phyloP scores from a whole-genome alignment of 2,888 invertebrate species.

The Odontocolon sp. region DNA sequence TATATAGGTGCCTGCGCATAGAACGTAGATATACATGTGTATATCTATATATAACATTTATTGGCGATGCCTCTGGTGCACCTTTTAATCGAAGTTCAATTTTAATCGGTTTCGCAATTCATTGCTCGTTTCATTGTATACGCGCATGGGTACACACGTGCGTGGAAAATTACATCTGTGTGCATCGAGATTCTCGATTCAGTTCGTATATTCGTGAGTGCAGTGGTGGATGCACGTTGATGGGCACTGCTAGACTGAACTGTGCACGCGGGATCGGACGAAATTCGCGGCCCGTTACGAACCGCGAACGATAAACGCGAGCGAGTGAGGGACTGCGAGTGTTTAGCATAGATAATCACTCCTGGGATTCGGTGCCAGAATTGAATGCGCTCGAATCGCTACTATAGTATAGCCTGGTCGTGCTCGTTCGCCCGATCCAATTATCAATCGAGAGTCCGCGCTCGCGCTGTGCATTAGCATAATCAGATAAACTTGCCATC shows the following conservation, averaged over 20 bases:
- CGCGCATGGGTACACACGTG: background rate
- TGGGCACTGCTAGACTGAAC: slow-evolving; percentile 1
- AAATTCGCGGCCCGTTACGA: slow-evolving; percentile 58
- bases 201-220: slow-evolving; percentile 20
- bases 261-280: slow-evolving; percentile 37
- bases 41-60: slow-evolving; percentile 8
- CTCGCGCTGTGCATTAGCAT: slow-evolving; percentile 70
- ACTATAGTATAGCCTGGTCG: slow-evolving; percentile 11
- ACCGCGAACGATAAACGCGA: slow-evolving; percentile 67
- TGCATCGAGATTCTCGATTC: slow-evolving; percentile 20
- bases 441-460: slow-evolving; percentile 75
- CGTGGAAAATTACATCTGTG: background rate
- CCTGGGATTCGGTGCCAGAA: slow-evolving; percentile 66
- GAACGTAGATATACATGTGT: background rate
- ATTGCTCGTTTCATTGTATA: slow-evolving; percentile 35
- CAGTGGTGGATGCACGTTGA: slow-evolving; percentile 14
- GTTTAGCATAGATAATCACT: slow-evolving; percentile 77
- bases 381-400: slow-evolving; percentile 52
- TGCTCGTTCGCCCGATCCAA: slow-evolving; percentile 65
- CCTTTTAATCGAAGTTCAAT: slow-evolving; percentile 55
- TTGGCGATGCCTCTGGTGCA: slow-evolving; percentile 18
- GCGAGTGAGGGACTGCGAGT: slow-evolving; percentile 62
- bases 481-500: slow-evolving; percentile 71
- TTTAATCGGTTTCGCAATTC: slow-evolving; percentile 54
- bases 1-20: background rate